These are phyloP conservation scores for Spinibarbus caldwelli DNA, from an alignment of 2,797 vertebrate genomes.

Conservation along the genomic window DNA sequence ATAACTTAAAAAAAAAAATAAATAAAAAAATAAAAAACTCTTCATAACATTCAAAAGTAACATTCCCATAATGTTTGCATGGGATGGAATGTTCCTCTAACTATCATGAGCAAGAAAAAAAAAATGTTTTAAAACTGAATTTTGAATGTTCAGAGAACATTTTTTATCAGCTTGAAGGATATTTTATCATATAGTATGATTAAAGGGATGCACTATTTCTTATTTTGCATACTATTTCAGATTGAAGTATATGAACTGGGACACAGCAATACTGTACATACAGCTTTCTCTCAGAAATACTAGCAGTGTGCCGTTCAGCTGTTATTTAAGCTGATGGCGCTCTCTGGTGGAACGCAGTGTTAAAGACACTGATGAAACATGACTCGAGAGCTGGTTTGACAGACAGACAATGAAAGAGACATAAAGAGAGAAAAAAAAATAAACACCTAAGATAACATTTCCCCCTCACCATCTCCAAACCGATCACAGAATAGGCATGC, in stretches of 20 bases:
- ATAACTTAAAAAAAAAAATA: no score
- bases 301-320: background rate
- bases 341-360: background rate
- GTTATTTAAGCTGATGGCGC: background rate
- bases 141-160: no score
- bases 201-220: no score
- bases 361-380: background rate
- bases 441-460: background rate
- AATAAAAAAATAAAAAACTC: no score
- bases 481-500: slow-evolving; percentile 82
- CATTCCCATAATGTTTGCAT: background rate
- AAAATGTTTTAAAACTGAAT: no score
- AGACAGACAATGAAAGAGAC: background rate
- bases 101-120: no score
- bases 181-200: no score
- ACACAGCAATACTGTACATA: background rate
- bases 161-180: no score
- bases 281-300: background rate
- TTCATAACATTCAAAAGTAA: background rate
- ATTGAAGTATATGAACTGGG: background rate
- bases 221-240: background rate
- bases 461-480: slow-evolving; percentile 70
- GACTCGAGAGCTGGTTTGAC: background rate
- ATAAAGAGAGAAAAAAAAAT: no score
- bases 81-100: no score